Evolutionary conservation across 2,113 vertebrate genomes (phyloP).

Genomic region (Aythya baeri): DNA sequence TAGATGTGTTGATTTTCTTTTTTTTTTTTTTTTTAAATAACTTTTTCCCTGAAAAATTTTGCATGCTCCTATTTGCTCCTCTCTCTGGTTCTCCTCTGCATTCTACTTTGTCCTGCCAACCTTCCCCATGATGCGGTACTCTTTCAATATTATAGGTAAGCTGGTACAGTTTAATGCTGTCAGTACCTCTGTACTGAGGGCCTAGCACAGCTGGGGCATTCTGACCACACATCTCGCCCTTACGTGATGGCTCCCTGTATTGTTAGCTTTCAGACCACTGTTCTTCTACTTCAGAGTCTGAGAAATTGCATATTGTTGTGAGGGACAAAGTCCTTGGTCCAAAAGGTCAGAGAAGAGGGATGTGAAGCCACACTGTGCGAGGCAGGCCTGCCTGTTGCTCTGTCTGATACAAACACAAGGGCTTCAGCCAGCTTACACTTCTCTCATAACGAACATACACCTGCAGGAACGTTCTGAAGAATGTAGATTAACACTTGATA

Average conservation of each 20-base stretch:
- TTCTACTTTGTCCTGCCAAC: background rate
- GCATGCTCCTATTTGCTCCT: background rate
- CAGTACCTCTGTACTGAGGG: background rate
- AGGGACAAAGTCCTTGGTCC: background rate
- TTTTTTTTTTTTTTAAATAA: background rate
- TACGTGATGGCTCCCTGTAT: background rate
- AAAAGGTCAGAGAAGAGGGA: background rate
- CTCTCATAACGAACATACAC: background rate
- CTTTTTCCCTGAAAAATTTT: background rate
- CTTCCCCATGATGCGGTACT: background rate
- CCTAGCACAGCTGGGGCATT: background rate
- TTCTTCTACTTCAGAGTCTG: background rate
- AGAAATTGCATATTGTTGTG: background rate
- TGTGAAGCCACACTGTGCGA: background rate
- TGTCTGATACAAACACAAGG: background rate
- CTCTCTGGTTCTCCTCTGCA: background rate
- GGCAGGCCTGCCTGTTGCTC: background rate
- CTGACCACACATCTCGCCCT: background rate
- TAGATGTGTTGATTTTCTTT: background rate
- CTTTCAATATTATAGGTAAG: background rate
- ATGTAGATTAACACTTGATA: background rate
- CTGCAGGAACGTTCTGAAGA: background rate
- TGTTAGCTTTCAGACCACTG: background rate
- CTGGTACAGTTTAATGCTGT: background rate
- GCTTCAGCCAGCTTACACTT: background rate